Conservation (phyloP, 2,888 invertebrate species). For the Dione vanillae region DNA sequence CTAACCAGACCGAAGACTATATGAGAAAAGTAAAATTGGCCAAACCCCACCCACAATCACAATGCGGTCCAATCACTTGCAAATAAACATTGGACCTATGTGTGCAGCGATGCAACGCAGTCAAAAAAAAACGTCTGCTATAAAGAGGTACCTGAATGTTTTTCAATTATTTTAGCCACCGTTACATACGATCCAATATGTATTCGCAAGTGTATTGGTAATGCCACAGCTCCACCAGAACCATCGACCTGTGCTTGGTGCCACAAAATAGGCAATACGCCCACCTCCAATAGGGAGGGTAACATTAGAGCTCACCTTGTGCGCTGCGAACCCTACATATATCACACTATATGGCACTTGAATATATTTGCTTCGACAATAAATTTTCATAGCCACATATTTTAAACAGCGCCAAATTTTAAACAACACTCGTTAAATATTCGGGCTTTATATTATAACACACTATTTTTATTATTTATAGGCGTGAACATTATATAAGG, state of each 20-base stretch:
- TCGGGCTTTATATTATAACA: slow-evolving; percentile 12
- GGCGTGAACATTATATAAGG: slow-evolving; percentile 25
- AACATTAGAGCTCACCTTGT: slow-evolving; percentile 83
- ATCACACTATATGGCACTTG: slow-evolving; percentile 66
- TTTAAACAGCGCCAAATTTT: slow-evolving; percentile 15
- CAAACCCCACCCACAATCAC: slow-evolving; percentile 68
- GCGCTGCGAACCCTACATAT: slow-evolving; percentile 81
- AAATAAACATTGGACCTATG: slow-evolving; percentile 26
- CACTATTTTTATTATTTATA: slow-evolving; percentile 8
- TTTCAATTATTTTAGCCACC: background rate
- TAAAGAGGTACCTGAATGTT: background rate
- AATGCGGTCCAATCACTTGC: slow-evolving; percentile 50
- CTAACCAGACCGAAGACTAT: slow-evolving; percentile 53
- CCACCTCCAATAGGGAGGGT: slow-evolving; percentile 84
- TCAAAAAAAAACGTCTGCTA: slow-evolving; percentile 2
- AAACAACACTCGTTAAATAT: slow-evolving; percentile 3
- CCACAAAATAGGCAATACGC: slow-evolving; percentile 83
- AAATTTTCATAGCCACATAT: slow-evolving; percentile 36
- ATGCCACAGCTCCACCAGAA: slow-evolving; percentile 71
- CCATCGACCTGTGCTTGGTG: slow-evolving; percentile 80
- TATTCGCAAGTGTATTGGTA: slow-evolving; percentile 54
- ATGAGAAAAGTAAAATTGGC: slow-evolving; percentile 48
- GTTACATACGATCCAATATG: background rate
- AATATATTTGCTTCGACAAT: slow-evolving; percentile 47
- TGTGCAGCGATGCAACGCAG: background rate